Base-by-base conservation (phyloP, 2,113 vertebrate genomes). In the Pelodiscus sinensis region DNA sequence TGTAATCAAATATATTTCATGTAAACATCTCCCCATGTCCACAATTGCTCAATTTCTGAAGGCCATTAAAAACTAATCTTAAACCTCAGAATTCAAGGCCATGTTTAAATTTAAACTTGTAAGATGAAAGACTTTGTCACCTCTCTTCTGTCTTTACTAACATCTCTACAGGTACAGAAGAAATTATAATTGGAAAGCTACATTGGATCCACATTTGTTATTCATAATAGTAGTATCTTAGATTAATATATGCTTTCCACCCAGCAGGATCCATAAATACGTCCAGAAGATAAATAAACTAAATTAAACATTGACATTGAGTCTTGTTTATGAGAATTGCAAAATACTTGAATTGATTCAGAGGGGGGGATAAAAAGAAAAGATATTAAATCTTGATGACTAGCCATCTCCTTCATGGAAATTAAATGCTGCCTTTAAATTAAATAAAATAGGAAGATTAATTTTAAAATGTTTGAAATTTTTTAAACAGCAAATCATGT, bases 301-400 rank as follows among this genome's bases (percentile, higher is more conserved):
- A 84, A 81, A 94, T 96, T 94, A 95, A 92, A 95, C 87, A 68
- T 87, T 94, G 84, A 68, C 87, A 87, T 87, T 15, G 65, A 94
- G 81, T 79, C 71, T 92, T 95, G 92, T 95, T 96, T 97, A 96
- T 95, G 85, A 97, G 92, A 89, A 94, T 88, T 95, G 77, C 50
- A 88, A 94, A 96, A 90, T 86, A 93, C 85, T 86, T 97, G 52
- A 94, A 95, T 93, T 92, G 78, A 96, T 96, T 97, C 82, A 80
- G 86, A 62, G 80, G 15, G n/a, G 85, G 58, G 79, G 88, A 51
- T 1, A 62, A 56, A 78, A 82, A 93, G 91, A 83, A 94, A 95
- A 84, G 19, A 62, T 55, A 68, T 84, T 97, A 86, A 85, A 90
- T 89, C 78, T 84, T 93, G 87, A 96, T 86, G 84, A 94, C 31